Base-by-base conservation (phyloP, 2,797 vertebrate species). In the Myoxocephalus aenaeus region DNA sequence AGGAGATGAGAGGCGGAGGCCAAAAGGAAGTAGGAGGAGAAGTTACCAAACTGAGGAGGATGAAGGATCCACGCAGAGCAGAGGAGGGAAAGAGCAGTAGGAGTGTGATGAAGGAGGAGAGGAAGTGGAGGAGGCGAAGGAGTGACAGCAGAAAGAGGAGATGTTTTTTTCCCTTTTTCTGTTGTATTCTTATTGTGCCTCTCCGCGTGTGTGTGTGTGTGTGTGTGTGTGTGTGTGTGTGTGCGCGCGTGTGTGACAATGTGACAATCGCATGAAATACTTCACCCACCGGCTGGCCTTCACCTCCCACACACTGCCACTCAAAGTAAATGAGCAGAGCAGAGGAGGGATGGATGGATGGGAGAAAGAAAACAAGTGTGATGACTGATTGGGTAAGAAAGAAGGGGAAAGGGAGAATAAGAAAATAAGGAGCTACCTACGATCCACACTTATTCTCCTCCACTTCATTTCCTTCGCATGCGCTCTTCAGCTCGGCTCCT, bases 251-350 rank as follows among this genome's bases (percentile, higher is more conserved):
- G 54, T 63, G 70, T 64, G 59, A 62, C 65, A 64, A 62, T 40
- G 80, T 70, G 76, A 81, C 87, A 81, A 44, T 81, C 7, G 14
- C 20, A 78, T 69, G 68, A 76, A 80, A 79, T 46, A 56, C 79
- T 82, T 90, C 83, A 80, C 85, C 82, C 78, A 77, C 83, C 48
- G 71, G 32, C 82, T 86, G 82, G 79, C 85, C 84, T 90, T 88
- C 79, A 51, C 88, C 36, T 89, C 88, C 90, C 88, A 91, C 88
- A 84, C 77, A 29, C 85, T 77, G 85, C 86, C 87, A 89, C 86
- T 83, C 80, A 85, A 11, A 78, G 80, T 38, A 77, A 66, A 85
- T 25, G 70, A 84, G 74, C 70, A 77, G 81, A 76, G 76, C 44
- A 64, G 80, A 62, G 66, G 53, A 69, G 10, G 32, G 22, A 65